Evolutionary conservation across 2,888 invertebrate species (phyloP), one percentile per base, ranked within the genome.

Genomic region (Falcaria lacertinaria): DNA sequence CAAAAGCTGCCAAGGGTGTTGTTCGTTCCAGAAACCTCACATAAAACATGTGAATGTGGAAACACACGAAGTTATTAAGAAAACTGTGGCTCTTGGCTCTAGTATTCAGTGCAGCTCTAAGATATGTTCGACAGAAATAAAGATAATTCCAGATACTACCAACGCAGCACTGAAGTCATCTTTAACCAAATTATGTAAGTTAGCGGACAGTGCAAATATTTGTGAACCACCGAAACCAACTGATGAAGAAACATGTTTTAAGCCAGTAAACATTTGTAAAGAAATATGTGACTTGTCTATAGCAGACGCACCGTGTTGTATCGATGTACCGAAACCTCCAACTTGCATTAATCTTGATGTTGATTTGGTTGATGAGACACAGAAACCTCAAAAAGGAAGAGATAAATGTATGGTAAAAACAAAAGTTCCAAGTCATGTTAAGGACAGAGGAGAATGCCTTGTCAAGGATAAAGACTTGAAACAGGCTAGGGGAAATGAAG

Each of bases 81-180:
- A 33, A n/a, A 43, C 41, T 2, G 15, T 39, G 2, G 64, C 37
- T 11, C 51, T 50, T 16, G 55, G 42, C 15, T 48, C 52, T 4
- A 36, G 15, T 22, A 35, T 55, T 2, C 50, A 35, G 40, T 43
- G 37, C 8, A 44, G 41, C 2, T 39, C 45, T 1, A 45, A 45
- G 22, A 33, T 34, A 0, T 39, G 28, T 13, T 41, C 50, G 5
- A 36, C 28, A 16, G 43, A 43, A 13, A 39, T 19, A 15, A 42
- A 22, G 38, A 25, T 47, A 4, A 17, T 43, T 14, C 22, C 39
- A 13, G 43, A 47, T 22, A 17, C 39, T 6, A 11, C 8, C 4
- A 17, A 17, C 35, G 4, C 11, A 22, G 2, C 34, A 7, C 3
- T 25, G 0, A 47, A 43, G 35, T 25, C 47, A 2, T 41, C 41